These are phyloP conservation scores for Drosophila neotestacea DNA, from an alignment of 2,888 invertebrate genomes.

Conservation along the genomic window DNA sequence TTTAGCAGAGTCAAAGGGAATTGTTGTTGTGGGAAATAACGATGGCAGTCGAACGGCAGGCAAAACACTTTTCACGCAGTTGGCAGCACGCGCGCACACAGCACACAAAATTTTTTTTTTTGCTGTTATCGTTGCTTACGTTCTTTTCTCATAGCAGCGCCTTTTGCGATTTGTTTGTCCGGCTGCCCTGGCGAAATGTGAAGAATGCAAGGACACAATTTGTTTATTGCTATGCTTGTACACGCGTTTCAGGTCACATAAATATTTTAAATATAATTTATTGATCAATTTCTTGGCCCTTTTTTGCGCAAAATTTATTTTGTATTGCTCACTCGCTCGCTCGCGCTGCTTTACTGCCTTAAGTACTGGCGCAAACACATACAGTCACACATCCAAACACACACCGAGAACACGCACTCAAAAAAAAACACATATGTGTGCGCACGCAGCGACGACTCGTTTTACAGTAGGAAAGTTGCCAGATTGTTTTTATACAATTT, in stretches of 20 bases:
- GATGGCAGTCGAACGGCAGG: constrained; percentile 25
- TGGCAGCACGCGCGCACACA: constrained; percentile 74
- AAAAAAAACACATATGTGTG: constrained; percentile 31
- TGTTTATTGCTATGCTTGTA: constrained; percentile 23
- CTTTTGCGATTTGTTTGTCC: constrained; percentile 32
- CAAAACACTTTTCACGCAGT: constrained; percentile 59
- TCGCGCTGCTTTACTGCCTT: constrained; percentile 62
- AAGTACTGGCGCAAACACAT: constrained; percentile 54
- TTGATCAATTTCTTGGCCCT: constrained; percentile 64
- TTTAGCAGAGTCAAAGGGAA: constrained; percentile 4
- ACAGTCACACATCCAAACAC: constrained; percentile 7
- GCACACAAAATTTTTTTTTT: constrained; percentile 44
- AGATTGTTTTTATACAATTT: constrained; percentile 13
- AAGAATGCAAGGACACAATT: constrained; percentile 32
- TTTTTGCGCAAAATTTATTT: constrained; percentile 78
- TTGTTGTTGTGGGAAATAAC: constrained; percentile 22
- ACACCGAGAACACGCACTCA: constrained; percentile 38
- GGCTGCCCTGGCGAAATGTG: constrained; percentile 31
- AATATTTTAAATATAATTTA: constrained; percentile 56
- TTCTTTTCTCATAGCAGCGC: constrained; percentile 45
- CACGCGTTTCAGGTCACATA: constrained; percentile 47
- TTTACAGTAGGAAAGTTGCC: constrained; percentile 48
- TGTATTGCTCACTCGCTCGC: constrained; percentile 76
- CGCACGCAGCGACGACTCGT: constrained; percentile 57
- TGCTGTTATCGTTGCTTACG: constrained; percentile 66